Conservation (phyloP, 2,113 vertebrate genomes). For the Carassius carassius region DNA sequence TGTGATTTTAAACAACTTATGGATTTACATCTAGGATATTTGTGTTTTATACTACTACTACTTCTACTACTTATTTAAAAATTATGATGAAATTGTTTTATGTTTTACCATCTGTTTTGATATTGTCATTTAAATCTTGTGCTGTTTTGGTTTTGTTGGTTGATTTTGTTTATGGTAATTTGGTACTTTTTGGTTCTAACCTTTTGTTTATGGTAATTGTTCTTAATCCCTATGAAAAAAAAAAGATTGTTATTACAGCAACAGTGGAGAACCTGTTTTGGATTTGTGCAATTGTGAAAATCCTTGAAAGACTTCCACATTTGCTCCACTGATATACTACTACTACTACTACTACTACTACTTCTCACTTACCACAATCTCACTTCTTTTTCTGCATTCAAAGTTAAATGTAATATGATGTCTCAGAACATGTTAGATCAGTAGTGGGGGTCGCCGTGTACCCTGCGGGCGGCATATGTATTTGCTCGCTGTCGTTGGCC, state of each 20-base stretch:
- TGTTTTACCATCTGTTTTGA: background rate
- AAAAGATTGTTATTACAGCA: background rate
- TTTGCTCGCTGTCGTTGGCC: constrained; percentile 12
- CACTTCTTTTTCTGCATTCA: background rate
- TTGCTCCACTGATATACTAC: background rate
- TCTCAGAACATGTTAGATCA: background rate
- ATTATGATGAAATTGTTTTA: too few relatives aligned
- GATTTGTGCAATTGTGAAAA: constrained; percentile 16
- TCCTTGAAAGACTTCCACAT: background rate
- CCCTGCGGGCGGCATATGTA: background rate
- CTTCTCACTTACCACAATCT: background rate
- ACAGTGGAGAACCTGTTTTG: background rate
- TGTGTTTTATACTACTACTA: background rate
- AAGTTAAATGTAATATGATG: background rate
- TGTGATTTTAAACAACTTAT: background rate
- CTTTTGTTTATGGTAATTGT: background rate
- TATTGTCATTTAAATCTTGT: background rate
- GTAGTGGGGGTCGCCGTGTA: background rate
- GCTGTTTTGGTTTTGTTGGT: background rate
- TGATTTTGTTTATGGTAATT: background rate
- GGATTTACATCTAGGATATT: background rate
- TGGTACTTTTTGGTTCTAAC: background rate
- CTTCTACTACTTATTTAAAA: background rate
- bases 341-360: background rate
- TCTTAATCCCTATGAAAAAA: background rate